A percentile compares a stretch with the other conserved stretches of the same genome.
Conservation (phyloP, 2,888 invertebrate genomes). For the Magallana nippona region DNA sequence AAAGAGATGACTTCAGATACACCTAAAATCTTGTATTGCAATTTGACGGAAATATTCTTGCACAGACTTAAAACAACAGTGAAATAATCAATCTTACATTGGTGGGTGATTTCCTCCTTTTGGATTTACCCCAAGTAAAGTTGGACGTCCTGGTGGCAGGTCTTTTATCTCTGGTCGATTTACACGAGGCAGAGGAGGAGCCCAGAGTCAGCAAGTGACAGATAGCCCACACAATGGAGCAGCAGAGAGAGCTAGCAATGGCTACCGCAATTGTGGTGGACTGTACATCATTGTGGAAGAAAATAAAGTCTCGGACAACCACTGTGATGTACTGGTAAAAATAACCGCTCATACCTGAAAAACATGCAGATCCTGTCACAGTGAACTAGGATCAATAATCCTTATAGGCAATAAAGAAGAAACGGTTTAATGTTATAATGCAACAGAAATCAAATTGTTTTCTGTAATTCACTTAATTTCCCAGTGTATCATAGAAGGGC, state of each 20-base stretch:
- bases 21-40: not conserved
- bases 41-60: not conserved
- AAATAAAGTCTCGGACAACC: constrained; percentile 65
- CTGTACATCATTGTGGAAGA: constrained; percentile 71
- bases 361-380: not conserved
- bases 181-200: not conserved
- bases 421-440: too few species aligned
- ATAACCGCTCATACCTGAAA: constrained; percentile 46
- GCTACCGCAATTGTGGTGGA: constrained; percentile 72
- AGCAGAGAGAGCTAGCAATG: constrained; percentile 69
- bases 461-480: not conserved
- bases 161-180: not conserved
- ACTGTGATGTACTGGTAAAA: constrained; percentile 61
- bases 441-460: too few species aligned
- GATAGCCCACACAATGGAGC: constrained; percentile 65
- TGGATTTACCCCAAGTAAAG: not conserved
- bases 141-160: not conserved
- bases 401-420: not conserved
- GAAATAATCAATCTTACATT: not conserved
- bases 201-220: constrained; percentile 55
- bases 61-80: not conserved
- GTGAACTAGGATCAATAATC: not conserved
- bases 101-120: not conserved
- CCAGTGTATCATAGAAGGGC: not conserved
- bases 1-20: not conserved